A percentile compares a stretch with the other conserved stretches of the same genome.
These are phyloP conservation scores for Neoitamus cyanurus DNA, from an alignment of 2,888 invertebrate genomes.

Conservation along the genomic window DNA sequence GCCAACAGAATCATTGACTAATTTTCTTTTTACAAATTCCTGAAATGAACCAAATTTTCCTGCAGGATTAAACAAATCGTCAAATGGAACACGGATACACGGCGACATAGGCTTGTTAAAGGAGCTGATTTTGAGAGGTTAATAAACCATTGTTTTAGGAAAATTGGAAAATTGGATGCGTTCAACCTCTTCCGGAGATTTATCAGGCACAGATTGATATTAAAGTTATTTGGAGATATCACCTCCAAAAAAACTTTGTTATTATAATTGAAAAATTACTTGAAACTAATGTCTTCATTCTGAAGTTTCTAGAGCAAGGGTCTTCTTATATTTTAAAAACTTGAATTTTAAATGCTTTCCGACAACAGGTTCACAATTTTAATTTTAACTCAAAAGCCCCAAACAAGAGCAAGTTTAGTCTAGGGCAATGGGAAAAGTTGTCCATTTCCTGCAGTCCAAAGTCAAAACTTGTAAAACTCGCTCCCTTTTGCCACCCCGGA, in stretches of 20 bases:
- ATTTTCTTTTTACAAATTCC: too few relatives aligned
- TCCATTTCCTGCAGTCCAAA: neutral
- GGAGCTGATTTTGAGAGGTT: too few relatives aligned
- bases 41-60: too few relatives aligned
- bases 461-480: neutral
- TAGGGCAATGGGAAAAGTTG: neutral
- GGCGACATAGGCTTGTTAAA: too few relatives aligned
- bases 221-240: neutral
- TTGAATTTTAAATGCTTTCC: neutral
- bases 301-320: neutral
- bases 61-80: too few relatives aligned
- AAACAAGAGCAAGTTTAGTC: neutral
- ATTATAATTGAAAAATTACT: neutral
- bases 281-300: neutral
- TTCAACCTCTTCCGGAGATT: too few relatives aligned
- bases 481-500: neutral
- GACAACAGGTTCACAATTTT: too few relatives aligned
- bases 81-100: too few relatives aligned
- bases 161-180: too few relatives aligned
- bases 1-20: too few relatives aligned
- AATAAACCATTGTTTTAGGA: too few relatives aligned
- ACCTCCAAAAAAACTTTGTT: neutral
- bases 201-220: too few relatives aligned
- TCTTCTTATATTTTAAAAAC: neutral
- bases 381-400: neutral